Evolutionary conservation across 2,113 vertebrate species (phyloP).

Genomic region (Hippolais icterina): DNA sequence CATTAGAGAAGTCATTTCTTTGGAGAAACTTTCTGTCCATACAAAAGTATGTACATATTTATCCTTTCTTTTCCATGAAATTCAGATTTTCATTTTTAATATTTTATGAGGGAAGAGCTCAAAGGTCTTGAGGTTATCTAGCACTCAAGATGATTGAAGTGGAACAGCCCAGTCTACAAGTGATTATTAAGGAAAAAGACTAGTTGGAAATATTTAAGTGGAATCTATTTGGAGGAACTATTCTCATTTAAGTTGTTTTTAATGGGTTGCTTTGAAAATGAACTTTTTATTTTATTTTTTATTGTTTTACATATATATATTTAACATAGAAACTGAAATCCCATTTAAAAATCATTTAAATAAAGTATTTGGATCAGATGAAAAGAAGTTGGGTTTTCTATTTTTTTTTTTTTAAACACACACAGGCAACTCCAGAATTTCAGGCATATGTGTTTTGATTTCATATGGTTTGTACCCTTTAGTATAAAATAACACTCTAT

Average conservation of each 20-base stretch:
- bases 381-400: neutral
- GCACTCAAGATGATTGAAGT: neutral
- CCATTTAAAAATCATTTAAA: neutral
- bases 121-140: neutral
- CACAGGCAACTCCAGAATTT: neutral
- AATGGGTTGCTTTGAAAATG: neutral
- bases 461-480: neutral
- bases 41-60: neutral
- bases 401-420: neutral
- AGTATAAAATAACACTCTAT: neutral
- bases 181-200: neutral
- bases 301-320: neutral
- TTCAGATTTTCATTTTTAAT: neutral
- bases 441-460: neutral
- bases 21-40: neutral
- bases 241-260: neutral
- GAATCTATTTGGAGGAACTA: neutral
- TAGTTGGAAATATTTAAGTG: neutral
- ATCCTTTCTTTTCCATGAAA: neutral
- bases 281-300: neutral
- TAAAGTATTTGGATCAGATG: neutral
- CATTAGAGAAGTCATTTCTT: rapidly evolving
- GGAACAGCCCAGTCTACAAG: neutral
- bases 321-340: neutral
- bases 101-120: neutral